Base-by-base conservation (phyloP, 2,888 invertebrate genomes). In the Aspidiotus rigidus region DNA sequence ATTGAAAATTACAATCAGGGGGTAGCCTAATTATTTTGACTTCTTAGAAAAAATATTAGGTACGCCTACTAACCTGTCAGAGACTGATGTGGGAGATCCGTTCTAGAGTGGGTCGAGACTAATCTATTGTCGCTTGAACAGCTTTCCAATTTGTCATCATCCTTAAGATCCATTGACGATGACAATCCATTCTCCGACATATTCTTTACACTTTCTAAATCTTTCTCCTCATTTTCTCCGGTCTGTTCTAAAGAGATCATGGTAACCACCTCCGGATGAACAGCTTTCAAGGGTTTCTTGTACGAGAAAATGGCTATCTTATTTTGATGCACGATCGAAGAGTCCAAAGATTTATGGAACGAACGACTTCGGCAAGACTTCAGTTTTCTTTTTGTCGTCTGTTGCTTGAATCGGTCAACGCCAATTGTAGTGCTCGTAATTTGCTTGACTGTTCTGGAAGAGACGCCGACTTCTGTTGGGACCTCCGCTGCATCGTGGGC, bases 231-330 rank as follows among this genome's bases (percentile, higher is more conserved):
- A 7, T 13, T 8, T 59, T 66, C 66, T 44, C 61, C 69, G 17
- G 16, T 53, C 10, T 85, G 86, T 6, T 86, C 79, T 59, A 87
- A 77, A 0, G 86, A 86, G 0, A 87, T 85, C 81, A 86, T 83
- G 0, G 87, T 87, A 1, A 85, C 82, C 49, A 87, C 79, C 56
- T 81, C 82, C 1, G 75, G 15, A 6, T 62, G 62, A 41, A 16
- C 16, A 40, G 17, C 41, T 62, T 56, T 69, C 40, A 41, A 7
- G 11, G 62, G 41, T 42, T 62, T 56, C n/a, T 39, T n/a, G 41
- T 40, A 69, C 9, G 54, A 42, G 15, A 62, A 62, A 15, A 55
- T 62, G 15, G 62, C 69, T 8, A 53, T 16, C 7, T 54, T 8
- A 28, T 16, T 10, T 54, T 49, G 49, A 11, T 49, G 49, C 10